phyloP scores from a whole-genome alignment of 2,888 invertebrate genomes.

The Hipparchia semele region DNA sequence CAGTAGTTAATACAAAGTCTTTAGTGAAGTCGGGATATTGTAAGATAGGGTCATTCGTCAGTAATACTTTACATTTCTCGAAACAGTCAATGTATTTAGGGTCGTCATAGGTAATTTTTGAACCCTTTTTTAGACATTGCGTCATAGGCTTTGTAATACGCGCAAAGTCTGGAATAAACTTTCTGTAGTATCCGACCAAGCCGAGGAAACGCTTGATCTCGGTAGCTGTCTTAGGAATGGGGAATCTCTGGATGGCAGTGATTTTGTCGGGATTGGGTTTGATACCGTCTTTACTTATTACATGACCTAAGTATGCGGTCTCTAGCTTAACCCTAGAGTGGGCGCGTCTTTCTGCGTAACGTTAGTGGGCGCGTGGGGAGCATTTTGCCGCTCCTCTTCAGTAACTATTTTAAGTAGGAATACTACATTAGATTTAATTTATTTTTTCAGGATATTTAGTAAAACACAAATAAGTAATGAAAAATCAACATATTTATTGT shows the following conservation, averaged over 20 bases:
- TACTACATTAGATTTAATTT: too few relatives aligned
- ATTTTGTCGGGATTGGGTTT: slow-evolving; percentile 27
- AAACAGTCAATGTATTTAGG: slow-evolving; percentile 27
- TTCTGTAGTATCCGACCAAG: slow-evolving; percentile 28
- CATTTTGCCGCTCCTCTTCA: too few relatives aligned
- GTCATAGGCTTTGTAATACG: slow-evolving; percentile 37
- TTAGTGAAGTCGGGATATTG: slow-evolving; percentile 48
- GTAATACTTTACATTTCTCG: slow-evolving; percentile 41
- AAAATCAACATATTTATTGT: too few relatives aligned
- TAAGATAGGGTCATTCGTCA: too few relatives aligned
- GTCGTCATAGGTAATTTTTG: slow-evolving; percentile 11
- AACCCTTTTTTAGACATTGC: slow-evolving; percentile 32
- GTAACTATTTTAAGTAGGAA: too few relatives aligned
- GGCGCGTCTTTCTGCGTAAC: too few relatives aligned
- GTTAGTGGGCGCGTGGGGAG: too few relatives aligned
- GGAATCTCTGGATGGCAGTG: slow-evolving; percentile 3
- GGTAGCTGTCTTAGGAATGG: slow-evolving; percentile 5
- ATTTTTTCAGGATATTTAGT: too few relatives aligned
- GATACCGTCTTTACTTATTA: slow-evolving; percentile 24
- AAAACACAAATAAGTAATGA: too few relatives aligned
- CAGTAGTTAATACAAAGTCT: slow-evolving; percentile 41
- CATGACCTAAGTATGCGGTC: slow-evolving; percentile 19
- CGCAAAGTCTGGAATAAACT: slow-evolving; percentile 32
- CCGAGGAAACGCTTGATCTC: slow-evolving; percentile 30
- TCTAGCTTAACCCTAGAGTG: too few relatives aligned